These are phyloP conservation scores for Parazoanthus atlanticus DNA, from an alignment of 92 coral and sea anemone genomes.

Conservation along the genomic window DNA sequence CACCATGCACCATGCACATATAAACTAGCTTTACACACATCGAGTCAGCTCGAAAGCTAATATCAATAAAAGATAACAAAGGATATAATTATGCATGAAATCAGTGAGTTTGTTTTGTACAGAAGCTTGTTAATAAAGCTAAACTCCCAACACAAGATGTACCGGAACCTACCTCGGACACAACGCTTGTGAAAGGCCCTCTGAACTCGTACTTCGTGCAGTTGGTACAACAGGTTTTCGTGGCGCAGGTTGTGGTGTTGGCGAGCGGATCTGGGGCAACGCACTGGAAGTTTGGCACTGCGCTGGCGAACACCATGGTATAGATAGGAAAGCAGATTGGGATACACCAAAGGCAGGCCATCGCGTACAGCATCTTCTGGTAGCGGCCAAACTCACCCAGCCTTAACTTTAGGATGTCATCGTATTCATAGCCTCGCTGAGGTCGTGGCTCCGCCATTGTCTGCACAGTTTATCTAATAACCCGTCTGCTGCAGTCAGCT, in stretches of 20 bases:
- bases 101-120: background rate
- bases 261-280: background rate
- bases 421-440: constrained; percentile 14
- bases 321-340: constrained; percentile 39
- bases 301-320: constrained; percentile 44
- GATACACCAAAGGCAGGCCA: constrained; percentile 34
- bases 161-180: constrained; percentile 67
- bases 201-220: constrained; percentile 66
- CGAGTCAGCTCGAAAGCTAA: background rate
- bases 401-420: constrained; percentile 22
- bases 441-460: constrained; percentile 24
- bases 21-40: too few species aligned
- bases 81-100: background rate
- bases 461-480: background rate
- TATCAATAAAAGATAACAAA: background rate
- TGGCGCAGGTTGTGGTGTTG: constrained; percentile 19
- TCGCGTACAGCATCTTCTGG: constrained; percentile 31
- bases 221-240: constrained; percentile 61
- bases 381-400: constrained; percentile 43
- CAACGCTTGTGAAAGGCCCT: constrained; percentile 72
- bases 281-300: constrained; percentile 26
- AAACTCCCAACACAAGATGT: background rate
- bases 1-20: background rate
- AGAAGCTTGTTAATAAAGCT: background rate
- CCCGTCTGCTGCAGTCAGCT: background rate